Conservation (phyloP, 2,888 invertebrate species). For the Plemyria rubiginata region DNA sequence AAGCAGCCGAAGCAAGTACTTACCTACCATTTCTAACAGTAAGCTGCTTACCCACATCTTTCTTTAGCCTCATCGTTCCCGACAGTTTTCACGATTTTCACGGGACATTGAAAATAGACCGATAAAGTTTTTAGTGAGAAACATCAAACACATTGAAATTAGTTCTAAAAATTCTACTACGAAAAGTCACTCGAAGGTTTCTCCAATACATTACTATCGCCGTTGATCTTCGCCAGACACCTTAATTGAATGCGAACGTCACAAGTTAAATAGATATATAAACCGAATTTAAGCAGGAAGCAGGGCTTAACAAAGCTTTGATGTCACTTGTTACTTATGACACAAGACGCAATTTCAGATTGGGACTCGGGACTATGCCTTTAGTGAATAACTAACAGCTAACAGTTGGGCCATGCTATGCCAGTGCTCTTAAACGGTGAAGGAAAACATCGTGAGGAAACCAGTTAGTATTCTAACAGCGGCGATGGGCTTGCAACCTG, state of each 20-base stretch:
- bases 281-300: background rate
- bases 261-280: slow-evolving; percentile 6
- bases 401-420: no score
- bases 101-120: slow-evolving; percentile 16
- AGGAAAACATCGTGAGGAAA: no score
- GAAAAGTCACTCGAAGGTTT: slow-evolving; percentile 15
- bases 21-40: no score
- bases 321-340: no score
- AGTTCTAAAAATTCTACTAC: background rate
- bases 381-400: no score
- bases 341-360: no score
- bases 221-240: slow-evolving; percentile 32
- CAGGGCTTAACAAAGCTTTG: background rate
- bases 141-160: slow-evolving; percentile 25
- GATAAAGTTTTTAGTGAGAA: slow-evolving; percentile 20
- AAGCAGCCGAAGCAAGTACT: no score
- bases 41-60: background rate
- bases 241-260: slow-evolving; percentile 19
- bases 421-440: no score
- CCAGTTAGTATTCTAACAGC: no score
- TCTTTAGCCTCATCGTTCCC: background rate
- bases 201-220: slow-evolving; percentile 21
- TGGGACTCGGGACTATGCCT: no score
- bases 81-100: slow-evolving; percentile 1
- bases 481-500: no score